phyloP scores from a whole-genome alignment of 2,113 vertebrate genomes.

The Cyanoramphus novaezelandiae region DNA sequence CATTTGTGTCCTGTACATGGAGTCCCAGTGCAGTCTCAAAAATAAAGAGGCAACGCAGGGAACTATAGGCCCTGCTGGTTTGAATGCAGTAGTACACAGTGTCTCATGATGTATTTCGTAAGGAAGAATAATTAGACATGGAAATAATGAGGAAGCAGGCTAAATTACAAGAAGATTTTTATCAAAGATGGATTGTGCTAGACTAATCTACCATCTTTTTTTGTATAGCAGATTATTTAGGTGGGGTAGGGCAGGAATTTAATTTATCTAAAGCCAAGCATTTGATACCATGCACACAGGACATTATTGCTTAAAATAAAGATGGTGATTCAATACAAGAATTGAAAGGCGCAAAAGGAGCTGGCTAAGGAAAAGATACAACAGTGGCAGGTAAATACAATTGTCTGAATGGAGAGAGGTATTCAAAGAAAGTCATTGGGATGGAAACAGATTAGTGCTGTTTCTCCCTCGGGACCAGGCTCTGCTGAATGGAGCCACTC shows the following conservation, averaged over 20 bases:
- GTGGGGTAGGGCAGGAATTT: conserved; percentile 10
- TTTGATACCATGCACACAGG: not conserved
- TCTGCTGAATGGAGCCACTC: not conserved
- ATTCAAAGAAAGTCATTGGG: not conserved
- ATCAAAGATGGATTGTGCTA: conserved; percentile 36
- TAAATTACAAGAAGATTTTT: conserved; percentile 38
- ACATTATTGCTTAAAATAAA: not conserved
- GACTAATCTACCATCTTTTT: conserved; percentile 21
- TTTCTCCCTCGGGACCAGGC: not conserved
- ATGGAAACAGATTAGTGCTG: not conserved
- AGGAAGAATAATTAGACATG: conserved; percentile 27
- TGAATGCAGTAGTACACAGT: not conserved
- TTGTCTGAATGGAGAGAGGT: not conserved
- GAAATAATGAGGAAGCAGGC: conserved; percentile 54
- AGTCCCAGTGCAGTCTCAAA: not conserved
- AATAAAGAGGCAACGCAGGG: not conserved
- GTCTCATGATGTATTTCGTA: not conserved
- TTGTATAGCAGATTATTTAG: not conserved
- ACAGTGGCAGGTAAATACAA: not conserved
- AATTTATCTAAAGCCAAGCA: not conserved
- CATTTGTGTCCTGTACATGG: not conserved
- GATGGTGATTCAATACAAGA: not conserved
- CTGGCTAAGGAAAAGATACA: not conserved
- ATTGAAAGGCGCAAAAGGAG: not conserved
- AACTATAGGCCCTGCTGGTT: not conserved